Conservation (phyloP, 2,888 invertebrate genomes). For the Napeogenes inachia region DNA sequence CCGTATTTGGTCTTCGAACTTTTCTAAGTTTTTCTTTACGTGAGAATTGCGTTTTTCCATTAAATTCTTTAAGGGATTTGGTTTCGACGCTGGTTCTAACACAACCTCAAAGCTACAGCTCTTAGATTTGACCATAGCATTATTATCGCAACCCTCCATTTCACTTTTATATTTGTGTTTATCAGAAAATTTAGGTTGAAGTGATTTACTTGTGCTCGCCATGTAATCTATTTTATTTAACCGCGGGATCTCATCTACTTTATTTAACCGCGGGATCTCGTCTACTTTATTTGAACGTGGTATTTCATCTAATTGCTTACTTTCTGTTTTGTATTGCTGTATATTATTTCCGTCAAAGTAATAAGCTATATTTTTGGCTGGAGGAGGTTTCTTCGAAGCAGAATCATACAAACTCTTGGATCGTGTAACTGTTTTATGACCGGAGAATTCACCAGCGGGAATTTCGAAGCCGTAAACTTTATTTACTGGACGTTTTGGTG, state of each 20-base stretch:
- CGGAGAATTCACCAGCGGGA: slow-evolving; percentile 47
- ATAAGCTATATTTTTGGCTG: slow-evolving; percentile 71
- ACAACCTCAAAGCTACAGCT: slow-evolving; percentile 76
- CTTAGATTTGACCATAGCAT: slow-evolving; percentile 68
- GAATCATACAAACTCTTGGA: slow-evolving; percentile 70
- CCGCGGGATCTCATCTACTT: slow-evolving; percentile 78
- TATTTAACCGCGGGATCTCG: slow-evolving; percentile 78
- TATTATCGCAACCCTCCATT: slow-evolving; percentile 67
- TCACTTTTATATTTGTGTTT: slow-evolving; percentile 66
- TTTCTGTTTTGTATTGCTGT: slow-evolving; percentile 58
- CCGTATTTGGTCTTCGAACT: slow-evolving; percentile 77
- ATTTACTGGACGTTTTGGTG: slow-evolving; percentile 47
- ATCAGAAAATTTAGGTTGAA: slow-evolving; percentile 63
- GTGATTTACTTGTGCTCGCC: slow-evolving; percentile 66
- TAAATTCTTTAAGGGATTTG: slow-evolving; percentile 66
- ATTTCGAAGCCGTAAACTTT: slow-evolving; percentile 67
- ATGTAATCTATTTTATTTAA: slow-evolving; percentile 75
- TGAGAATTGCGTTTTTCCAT: slow-evolving; percentile 72
- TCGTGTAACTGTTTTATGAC: slow-evolving; percentile 68
- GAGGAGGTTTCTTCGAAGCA: slow-evolving; percentile 51
- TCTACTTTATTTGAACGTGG: slow-evolving; percentile 76
- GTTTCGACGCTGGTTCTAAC: slow-evolving; percentile 70
- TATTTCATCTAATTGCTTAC: slow-evolving; percentile 74
- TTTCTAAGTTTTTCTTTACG: slow-evolving; percentile 77
- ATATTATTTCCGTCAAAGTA: slow-evolving; percentile 71